Conservation (phyloP, 1,140 invertebrate genomes). For the Teleogryllus occipitalis region DNA sequence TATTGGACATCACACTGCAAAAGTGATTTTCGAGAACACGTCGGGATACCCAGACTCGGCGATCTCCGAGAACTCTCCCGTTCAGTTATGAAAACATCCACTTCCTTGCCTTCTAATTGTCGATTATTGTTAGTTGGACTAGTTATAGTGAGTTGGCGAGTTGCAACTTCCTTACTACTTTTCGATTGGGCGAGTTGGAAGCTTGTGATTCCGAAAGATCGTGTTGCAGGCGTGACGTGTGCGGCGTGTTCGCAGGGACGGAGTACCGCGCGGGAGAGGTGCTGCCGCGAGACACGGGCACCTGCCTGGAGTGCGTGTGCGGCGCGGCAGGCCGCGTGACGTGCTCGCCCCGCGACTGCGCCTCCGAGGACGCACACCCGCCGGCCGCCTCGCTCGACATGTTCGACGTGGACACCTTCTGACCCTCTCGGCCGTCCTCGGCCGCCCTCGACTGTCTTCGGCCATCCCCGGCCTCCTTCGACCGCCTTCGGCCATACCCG, state of each 20-base stretch:
- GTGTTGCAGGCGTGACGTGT: not conserved
- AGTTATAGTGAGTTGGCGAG: too few species aligned
- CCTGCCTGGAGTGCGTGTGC: constrained; percentile 59
- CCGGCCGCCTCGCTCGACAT: constrained; percentile 30
- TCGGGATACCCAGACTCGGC: too few species aligned
- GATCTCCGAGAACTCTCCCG: too few species aligned
- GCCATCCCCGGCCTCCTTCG: not conserved
- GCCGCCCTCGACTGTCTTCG: not conserved
- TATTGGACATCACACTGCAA: too few species aligned
- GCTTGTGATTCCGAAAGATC: not conserved
- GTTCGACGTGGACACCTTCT: constrained; percentile 32
- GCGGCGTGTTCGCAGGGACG: constrained; percentile 38
- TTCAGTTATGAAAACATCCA: too few species aligned
- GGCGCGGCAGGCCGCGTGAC: constrained; percentile 53
- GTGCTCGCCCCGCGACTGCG: constrained; percentile 52
- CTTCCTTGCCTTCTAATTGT: too few species aligned
- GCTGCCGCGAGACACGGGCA: constrained; percentile 56
- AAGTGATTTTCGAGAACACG: too few species aligned
- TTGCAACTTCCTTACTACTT: too few species aligned
- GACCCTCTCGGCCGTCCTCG: not conserved
- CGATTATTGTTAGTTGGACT: too few species aligned
- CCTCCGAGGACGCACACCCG: constrained; percentile 39
- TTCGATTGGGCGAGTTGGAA: too few species aligned
- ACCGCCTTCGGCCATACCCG: too few species aligned
- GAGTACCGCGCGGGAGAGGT: constrained; percentile 52